Percentiles rank a stretch among this genome's conserved stretches.
Conservation (phyloP, 2,888 invertebrate genomes). For the Mystacides longicornis region DNA sequence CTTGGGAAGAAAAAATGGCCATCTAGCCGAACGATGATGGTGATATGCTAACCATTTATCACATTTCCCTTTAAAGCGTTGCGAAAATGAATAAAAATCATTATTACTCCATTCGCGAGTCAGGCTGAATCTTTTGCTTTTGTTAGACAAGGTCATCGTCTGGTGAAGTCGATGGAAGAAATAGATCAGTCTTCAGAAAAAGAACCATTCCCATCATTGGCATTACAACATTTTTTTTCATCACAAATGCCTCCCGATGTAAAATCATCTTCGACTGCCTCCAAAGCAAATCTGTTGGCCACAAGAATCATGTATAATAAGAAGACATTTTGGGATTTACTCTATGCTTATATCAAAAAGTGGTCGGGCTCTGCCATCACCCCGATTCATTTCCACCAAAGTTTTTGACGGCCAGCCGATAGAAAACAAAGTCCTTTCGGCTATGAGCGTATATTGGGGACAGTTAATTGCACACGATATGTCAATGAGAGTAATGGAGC, state of each 20-base stretch:
- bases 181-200: neutral
- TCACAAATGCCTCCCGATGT: slow-evolving; percentile 34
- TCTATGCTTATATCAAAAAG: slow-evolving; percentile 48
- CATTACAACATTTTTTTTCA: slow-evolving; percentile 41
- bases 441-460: slow-evolving; percentile 64
- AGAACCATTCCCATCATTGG: slow-evolving; percentile 32
- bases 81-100: too few species aligned
- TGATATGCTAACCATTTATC: too few species aligned
- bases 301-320: slow-evolving; percentile 43
- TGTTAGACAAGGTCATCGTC: slow-evolving; percentile 16
- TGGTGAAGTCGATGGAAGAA: slow-evolving; percentile 13
- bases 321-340: slow-evolving; percentile 37
- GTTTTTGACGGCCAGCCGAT: slow-evolving; percentile 50
- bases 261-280: slow-evolving; percentile 36
- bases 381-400: slow-evolving; percentile 55
- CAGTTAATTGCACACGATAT: slow-evolving; percentile 67
- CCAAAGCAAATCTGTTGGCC: slow-evolving; percentile 40
- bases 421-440: slow-evolving; percentile 47
- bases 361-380: slow-evolving; percentile 53
- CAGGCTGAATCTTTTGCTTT: slow-evolving; percentile 17
- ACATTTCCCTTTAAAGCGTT: too few species aligned
- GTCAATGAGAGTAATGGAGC: slow-evolving; percentile 55
- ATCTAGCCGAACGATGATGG: too few species aligned
- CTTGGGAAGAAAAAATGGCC: too few species aligned
- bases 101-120: slow-evolving; percentile 10